A percentile compares a stretch with the other conserved stretches of the same genome.
These are phyloP conservation scores for Oxyteleia sp. DNA, from an alignment of 2,888 invertebrate genomes.

Conservation along the genomic window DNA sequence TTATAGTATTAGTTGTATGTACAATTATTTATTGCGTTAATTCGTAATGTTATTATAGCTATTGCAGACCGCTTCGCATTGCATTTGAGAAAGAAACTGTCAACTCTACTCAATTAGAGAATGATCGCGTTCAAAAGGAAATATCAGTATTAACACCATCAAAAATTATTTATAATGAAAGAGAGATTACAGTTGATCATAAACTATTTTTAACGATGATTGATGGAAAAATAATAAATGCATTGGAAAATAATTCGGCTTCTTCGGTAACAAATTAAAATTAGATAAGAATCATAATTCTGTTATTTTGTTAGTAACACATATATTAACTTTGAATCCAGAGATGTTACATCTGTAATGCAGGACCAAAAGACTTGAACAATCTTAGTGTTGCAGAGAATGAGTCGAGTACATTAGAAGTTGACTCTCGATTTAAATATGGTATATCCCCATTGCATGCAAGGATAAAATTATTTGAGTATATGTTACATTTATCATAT, in stretches of 20 bases:
- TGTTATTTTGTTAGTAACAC: too few species aligned
- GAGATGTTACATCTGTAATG: conserved; percentile 42
- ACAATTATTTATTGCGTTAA: too few species aligned
- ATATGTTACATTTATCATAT: conserved; percentile 25
- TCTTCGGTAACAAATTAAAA: neutral
- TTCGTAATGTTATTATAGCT: too few species aligned
- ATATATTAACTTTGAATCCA: neutral
- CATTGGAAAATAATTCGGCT: conserved; percentile 7
- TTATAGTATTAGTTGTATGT: too few species aligned
- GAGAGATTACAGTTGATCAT: conserved; percentile 17
- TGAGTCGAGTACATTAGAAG: neutral
- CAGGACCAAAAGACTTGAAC: conserved; percentile 18
- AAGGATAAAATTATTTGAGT: conserved; percentile 40
- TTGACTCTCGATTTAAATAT: conserved; percentile 20
- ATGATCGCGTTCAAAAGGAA: too few species aligned
- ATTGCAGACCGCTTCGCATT: too few species aligned
- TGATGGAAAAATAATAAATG: conserved; percentile 26
- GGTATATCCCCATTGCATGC: conserved; percentile 44
- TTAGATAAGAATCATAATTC: too few species aligned
- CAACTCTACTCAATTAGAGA: too few species aligned
- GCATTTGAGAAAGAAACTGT: too few species aligned
- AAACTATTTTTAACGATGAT: conserved; percentile 29
- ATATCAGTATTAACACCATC: too few species aligned
- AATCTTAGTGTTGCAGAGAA: conserved; percentile 3
- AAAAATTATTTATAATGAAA: conserved; percentile 3